Evolutionary conservation across 2,113 vertebrate species (phyloP), one percentile per base, ranked within the genome.

Genomic region (Nothocercus julius): DNA sequence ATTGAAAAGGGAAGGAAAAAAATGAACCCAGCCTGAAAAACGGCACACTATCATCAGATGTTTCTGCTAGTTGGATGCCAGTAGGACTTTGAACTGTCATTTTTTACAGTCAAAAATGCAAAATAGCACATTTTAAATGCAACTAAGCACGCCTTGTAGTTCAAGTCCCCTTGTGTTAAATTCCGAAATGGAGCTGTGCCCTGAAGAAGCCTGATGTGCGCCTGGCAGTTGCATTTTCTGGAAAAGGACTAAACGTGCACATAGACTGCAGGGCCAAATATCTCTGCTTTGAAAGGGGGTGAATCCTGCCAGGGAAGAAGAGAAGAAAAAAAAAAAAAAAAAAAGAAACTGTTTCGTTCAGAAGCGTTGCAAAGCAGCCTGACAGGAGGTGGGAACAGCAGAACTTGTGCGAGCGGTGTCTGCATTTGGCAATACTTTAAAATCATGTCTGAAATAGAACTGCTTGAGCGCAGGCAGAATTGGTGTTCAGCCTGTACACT

Each of bases 381-480:
- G 45, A 21, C 30, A 70, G 91, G 89, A 91, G 80, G 82, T 90
- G 74, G 88, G 96, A 95, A 85, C 74, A 92, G 92, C 90, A 93
- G 88, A 88, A 76, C 87, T 95, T 73, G 72, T 62, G 66, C 36
- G 11, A 61, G 72, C 81, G 78, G 61, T 94, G 53, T 80, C 89
- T 92, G 86, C 79, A 80, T 67, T 94, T 95, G 95, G 85, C 95
- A 95, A 49, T 24, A 9, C 45, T 88, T 92, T 89, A 72, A 91
- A 90, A 90, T 40, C 58, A 78, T 62, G 70, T 58, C 68, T 85
- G 86, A 95, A 95, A 97, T 95, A 73, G 96, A 95, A 86, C 86
- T 47, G 63, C 69, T 64, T 81, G 70, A 82, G 28, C 58, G 73
- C 58, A 81, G 85, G 85, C 90, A 83, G 67, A 87, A 72, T 67